Evolutionary conservation across 2,113 vertebrate species (phyloP).

Genomic region (Eudyptes chrysolophus): DNA sequence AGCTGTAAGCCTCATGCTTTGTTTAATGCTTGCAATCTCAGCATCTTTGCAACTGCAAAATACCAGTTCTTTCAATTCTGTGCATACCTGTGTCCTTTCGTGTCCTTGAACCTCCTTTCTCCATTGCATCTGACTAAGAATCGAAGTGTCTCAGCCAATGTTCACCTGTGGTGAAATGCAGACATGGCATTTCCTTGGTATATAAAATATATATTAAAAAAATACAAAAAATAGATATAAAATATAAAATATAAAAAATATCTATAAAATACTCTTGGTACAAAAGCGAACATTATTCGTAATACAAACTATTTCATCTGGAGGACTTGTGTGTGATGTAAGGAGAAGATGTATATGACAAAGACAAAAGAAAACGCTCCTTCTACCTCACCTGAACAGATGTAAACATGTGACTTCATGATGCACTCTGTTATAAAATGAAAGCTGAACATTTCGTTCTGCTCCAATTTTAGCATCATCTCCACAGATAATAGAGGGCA

Average conservation of each 20-base stretch:
- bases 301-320: background rate
- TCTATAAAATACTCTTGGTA: background rate
- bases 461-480: constrained; percentile 17
- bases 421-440: background rate
- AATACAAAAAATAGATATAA: too few relatives aligned
- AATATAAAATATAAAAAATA: too few relatives aligned
- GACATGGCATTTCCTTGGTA: too few relatives aligned
- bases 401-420: background rate
- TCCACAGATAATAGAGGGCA: background rate
- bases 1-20: background rate
- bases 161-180: background rate
- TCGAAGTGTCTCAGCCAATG: background rate
- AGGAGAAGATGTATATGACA: background rate
- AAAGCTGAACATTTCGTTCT: background rate
- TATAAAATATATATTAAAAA: too few relatives aligned
- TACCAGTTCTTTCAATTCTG: background rate
- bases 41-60: background rate
- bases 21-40: background rate
- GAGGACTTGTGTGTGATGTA: background rate
- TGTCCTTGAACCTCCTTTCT: background rate
- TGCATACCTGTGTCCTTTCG: background rate
- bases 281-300: background rate
- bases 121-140: background rate
- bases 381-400: background rate
- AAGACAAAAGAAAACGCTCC: background rate